Conservation (phyloP, 2,888 invertebrate genomes). For the Sesia apiformis region DNA sequence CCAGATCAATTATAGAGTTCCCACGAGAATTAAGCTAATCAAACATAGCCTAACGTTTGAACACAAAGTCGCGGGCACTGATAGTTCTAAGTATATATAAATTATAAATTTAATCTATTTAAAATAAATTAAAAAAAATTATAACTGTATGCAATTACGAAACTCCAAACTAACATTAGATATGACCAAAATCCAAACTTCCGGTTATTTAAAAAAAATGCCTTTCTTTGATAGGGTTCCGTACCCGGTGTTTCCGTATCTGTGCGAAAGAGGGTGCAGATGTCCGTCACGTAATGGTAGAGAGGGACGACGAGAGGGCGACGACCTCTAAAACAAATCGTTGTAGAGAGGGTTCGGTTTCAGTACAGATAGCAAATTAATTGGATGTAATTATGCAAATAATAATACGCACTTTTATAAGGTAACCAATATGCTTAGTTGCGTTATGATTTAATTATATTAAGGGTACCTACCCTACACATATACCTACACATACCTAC, state of each 20-base stretch:
- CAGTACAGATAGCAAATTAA: conserved; percentile 49
- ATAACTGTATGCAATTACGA: background rate
- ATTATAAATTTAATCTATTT: too few relatives aligned
- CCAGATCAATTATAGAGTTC: too few relatives aligned
- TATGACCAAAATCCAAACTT: conserved; percentile 41
- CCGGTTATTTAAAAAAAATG: conserved; percentile 50
- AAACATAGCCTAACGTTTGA: too few relatives aligned
- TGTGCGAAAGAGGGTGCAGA: conserved; percentile 38
- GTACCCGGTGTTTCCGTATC: conserved; percentile 52
- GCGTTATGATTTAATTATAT: too few relatives aligned
- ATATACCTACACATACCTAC: too few relatives aligned
- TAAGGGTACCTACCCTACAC: too few relatives aligned
- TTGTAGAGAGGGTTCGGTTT: conserved; percentile 67
- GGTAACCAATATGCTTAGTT: too few relatives aligned
- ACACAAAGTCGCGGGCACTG: too few relatives aligned
- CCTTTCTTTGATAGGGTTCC: conserved; percentile 48
- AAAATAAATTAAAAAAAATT: background rate
- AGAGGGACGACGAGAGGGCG: conserved; percentile 52
- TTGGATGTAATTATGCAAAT: background rate
- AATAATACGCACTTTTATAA: too few relatives aligned
- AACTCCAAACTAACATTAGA: background rate
- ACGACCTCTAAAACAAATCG: conserved; percentile 74
- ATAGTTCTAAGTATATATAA: too few relatives aligned
- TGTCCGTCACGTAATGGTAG: conserved; percentile 27
- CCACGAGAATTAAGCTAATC: too few relatives aligned